Evolutionary conservation across 2,113 vertebrate genomes (phyloP), one percentile per base, ranked within the genome.

Genomic region (Nesoenas mayeri): DNA sequence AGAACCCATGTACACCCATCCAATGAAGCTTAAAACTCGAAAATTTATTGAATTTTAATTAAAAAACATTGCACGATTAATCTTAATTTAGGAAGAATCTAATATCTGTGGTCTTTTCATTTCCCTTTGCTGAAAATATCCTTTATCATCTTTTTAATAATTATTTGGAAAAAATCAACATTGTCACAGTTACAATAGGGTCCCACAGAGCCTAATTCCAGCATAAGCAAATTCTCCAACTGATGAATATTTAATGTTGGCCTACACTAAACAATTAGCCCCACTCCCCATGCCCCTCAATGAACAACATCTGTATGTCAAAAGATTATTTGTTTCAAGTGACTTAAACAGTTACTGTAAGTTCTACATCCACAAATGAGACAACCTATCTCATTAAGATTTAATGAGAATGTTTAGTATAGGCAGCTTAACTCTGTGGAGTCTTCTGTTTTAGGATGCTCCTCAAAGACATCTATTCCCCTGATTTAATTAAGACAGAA

Each of bases 51-150:
- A 40, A 84, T 94, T 75, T 78, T 80, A 89, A 93, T 73, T 93
- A 32, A 80, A 95, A 82, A 65, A 31, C 6, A 86, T 54, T 88
- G 24, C 72, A 81, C 89, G 47, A 81, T 77, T 93, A 96, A 93
- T 90, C 32, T 93, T 91, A 61, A 92, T 95, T 94, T 73, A 88
- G 89, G 84, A 86, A 88, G n/a, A 74, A 85, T 84, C 36, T 73
- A 70, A 79, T 66, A 9, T 79, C 54, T 91, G 16, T 71, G 7
- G 31, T 51, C 11, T 91, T 97, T 82, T 94, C 16, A 85, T 94
- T 96, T 85, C 12, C 70, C 19, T 91, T 84, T 92, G 48, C 65
- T 79, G 21, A 66, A 94, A 91, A 96, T 90, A 91, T 65, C 22
- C 48, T 74, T 93, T 65, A 91, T 85, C 34, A 47, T 38, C 6